Evolutionary conservation across 2,797 vertebrate species (phyloP).

Genomic region (Momotus momota): DNA sequence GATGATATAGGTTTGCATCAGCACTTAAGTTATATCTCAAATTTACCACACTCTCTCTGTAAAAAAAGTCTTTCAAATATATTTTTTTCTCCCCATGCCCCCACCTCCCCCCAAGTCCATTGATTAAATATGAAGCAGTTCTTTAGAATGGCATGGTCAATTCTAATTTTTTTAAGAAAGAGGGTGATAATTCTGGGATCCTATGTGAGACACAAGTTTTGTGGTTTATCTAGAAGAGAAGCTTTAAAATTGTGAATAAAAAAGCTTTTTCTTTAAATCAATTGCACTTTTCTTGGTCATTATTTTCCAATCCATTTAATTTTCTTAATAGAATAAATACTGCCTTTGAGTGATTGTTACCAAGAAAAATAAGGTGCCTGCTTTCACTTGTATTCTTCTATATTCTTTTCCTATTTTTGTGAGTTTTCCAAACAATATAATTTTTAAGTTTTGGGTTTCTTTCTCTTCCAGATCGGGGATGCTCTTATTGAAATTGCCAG

Average conservation of each 20-base stretch:
- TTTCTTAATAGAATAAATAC: background rate
- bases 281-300: background rate
- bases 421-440: background rate
- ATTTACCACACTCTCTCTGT: background rate
- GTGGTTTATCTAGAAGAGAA: background rate
- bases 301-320: background rate
- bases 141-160: background rate
- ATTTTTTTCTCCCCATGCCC: rapidly evolving
- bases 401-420: background rate
- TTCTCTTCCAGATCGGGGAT: conserved; percentile 80
- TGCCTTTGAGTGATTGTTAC: background rate
- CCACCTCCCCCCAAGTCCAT: background rate
- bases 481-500: conserved; percentile 89
- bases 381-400: background rate
- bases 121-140: background rate
- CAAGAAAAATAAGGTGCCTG: background rate
- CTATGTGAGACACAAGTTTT: background rate
- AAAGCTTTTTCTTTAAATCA: background rate
- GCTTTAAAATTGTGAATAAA: background rate
- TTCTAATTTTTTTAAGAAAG: conserved; percentile 13
- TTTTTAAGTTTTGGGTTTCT: background rate
- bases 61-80: background rate
- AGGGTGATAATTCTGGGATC: background rate
- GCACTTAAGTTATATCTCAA: background rate
- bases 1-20: background rate